Base-by-base conservation (phyloP, 2,797 vertebrate species). In the Remorina albescens region DNA sequence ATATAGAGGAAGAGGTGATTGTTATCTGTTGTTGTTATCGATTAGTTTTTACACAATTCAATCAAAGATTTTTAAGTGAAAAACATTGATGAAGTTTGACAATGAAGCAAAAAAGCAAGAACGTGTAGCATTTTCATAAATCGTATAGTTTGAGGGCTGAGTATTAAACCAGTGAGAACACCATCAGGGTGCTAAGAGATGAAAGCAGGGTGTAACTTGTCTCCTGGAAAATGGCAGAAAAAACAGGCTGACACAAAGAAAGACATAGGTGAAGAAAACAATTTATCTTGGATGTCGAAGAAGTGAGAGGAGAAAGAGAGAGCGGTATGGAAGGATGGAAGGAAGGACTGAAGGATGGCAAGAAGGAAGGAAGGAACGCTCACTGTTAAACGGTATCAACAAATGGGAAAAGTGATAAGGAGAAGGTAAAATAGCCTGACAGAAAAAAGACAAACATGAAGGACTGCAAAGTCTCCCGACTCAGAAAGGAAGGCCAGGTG, bases 211-310 rank as follows among this genome's bases (percentile, higher is more conserved):
- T 53, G 58, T 58, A 85, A 74, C 65, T 56, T 71, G 79, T 78
- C 76, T 59, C 47, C n/a, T 19, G 59, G 39, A 77, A 83, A 83
- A 71, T 64, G 50, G 55, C 62, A 68, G 6, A n/a, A 82, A 84
- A 80, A 81, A 79, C 77, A 63, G 55, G 34, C 72, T 79, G 54
- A 63, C 53, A 81, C 53, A 67, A 65, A 82, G 69, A 82, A 32
- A 57, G 71, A 80, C 66, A 66, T 15, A 12, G 32, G 30, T 0
- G 18, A 74, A 21, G 53, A 32, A 73, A 21, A 81, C 61, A 67
- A n/a, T n/a, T n/a, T n/a, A n/a, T 30, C 30, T 16, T 61, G 68
- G 50, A 28, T 84, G 74, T 71, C 16, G 4, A 78, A 57, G 78
- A 61, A 84, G 34, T 26, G 36, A 67, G 59, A 69, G 63, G 71